A percentile compares a stretch with the other conserved stretches of the same genome.
Evolutionary conservation across 2,113 vertebrate genomes (phyloP).

Genomic region (Egretta garzetta): DNA sequence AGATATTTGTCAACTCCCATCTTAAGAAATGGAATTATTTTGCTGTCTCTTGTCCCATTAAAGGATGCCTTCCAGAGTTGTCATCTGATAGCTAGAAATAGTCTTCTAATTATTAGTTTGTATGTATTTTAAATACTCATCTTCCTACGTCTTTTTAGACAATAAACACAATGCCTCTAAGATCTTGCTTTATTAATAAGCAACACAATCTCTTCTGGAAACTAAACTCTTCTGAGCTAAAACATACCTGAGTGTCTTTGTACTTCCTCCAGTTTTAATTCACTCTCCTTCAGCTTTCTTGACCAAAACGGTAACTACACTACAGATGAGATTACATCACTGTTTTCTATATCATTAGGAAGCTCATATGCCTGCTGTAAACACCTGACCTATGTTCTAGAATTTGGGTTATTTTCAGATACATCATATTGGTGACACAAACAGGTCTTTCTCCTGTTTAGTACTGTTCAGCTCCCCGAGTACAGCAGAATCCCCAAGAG

Average conservation of each 20-base stretch:
- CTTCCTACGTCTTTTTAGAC: neutral
- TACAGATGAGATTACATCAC: neutral
- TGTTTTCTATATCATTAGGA: neutral
- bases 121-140: neutral
- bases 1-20: neutral
- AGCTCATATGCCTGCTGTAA: neutral
- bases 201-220: neutral
- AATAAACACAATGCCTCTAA: neutral
- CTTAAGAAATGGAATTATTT: neutral
- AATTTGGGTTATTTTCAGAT: neutral
- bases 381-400: neutral
- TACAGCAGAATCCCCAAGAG: neutral
- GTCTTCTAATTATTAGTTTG: neutral
- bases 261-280: neutral
- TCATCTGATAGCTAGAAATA: neutral
- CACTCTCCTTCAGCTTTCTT: neutral
- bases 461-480: neutral
- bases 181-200: neutral
- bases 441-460: neutral
- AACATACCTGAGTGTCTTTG: neutral
- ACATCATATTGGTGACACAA: neutral
- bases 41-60: neutral
- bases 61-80: neutral
- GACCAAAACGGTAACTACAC: neutral
- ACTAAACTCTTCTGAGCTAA: neutral